Base-by-base conservation (phyloP, 92 coral and sea anemone species). In the Heliopora coerulea region DNA sequence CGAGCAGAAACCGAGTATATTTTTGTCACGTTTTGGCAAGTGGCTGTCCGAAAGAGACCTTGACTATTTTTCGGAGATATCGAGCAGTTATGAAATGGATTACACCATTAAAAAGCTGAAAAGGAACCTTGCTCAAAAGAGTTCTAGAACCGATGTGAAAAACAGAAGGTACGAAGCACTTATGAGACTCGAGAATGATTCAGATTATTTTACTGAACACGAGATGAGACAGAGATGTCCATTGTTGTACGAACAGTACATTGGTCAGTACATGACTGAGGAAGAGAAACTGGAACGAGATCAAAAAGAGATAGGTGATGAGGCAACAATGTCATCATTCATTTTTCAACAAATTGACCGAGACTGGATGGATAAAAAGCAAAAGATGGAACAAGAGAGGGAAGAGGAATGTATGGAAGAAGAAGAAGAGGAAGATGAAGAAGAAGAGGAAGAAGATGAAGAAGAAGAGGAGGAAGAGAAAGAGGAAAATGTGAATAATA, bases 181-280 rank as follows among this genome's bases (percentile, higher is more conserved):
- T 49, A 87, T 79, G 59, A 83, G 96, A 73, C 79, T 93, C 27
- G 75, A 34, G 74, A 81, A 79, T 21, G 83, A 78, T 44, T 59
- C 89, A 20, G 85, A 80, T 83, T 93, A 79, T 66, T 93, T 93
- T 29, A 79, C 85, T 32, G 96, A 87, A 29, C 83, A 79, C 37
- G 86, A 87, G 40, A 89, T 93, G 96, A 60, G 92, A 57, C 82
- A 79, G 56, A 81, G 98, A 29, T 80, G 91, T 34, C 98, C 98
- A 1, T 68, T 86, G 32, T 77, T 93, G 25, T 93, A 93, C 24
- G 96, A 89, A 40, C 84, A 87, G 68, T 93, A 89, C 24, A 80
- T 93, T 13, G 98, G 98, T 0, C 98, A 90, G 66, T 89, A 87
- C 65, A 58, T 93, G 27, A 93, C 91, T 20, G 96, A 85, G 18